Conservation (phyloP, 2,113 vertebrate species). For the Anser cygnoides region DNA sequence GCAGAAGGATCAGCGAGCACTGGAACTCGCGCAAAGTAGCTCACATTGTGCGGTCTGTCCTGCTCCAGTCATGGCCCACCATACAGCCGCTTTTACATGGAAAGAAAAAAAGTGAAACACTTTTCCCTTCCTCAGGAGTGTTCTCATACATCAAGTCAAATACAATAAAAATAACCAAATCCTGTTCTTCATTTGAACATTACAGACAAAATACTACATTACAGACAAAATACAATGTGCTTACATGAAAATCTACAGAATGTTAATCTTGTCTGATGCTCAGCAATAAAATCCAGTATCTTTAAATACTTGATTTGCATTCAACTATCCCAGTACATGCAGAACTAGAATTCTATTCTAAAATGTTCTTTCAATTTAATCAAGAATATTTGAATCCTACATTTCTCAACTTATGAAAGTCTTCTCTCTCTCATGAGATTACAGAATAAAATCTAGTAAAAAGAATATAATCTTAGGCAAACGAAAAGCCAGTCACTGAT, state of each 20-base stretch:
- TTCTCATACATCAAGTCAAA: neutral
- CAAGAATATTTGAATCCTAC: neutral
- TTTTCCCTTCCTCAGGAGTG: neutral
- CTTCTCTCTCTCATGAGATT: neutral
- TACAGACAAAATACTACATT: neutral
- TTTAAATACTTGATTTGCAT: neutral
- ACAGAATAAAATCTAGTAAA: neutral
- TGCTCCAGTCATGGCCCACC: neutral
- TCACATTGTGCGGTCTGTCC: neutral
- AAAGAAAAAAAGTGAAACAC: neutral
- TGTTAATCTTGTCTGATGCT: neutral
- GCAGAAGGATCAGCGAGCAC: neutral
- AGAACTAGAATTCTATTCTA: neutral
- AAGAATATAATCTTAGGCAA: neutral
- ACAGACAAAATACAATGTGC: neutral
- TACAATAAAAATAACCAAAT: neutral
- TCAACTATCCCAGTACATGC: neutral
- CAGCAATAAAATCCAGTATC: neutral
- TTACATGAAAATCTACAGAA: neutral
- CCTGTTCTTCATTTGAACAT: neutral
- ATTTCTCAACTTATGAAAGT: neutral
- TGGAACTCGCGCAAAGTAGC: neutral
- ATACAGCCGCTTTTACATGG: no score
- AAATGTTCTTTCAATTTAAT: neutral
- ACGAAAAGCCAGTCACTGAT: neutral